Base-by-base conservation (phyloP, 2,797 vertebrate species). In the Thalassophryne amazonica region DNA sequence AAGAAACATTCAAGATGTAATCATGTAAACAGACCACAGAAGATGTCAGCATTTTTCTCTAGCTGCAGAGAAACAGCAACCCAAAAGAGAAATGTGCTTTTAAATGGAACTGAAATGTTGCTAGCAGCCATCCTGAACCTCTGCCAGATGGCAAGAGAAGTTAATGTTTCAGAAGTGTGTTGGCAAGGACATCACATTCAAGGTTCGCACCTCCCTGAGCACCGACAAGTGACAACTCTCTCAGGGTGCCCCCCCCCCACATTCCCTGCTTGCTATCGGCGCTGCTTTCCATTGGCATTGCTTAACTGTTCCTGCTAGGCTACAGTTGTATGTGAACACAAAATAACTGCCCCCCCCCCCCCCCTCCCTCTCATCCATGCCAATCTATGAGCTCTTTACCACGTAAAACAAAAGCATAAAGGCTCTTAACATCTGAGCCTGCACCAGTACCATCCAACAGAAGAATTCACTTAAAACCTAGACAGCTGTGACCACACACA, bases 201-300 rank as follows among this genome's bases (percentile, higher is more conserved):
- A 70, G 60, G 60, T 78, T 86, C 58, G 60, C 85, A 80, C 84
- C 71, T 86, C 76, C 62, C 68, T 69, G 80, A 69, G 78, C 76
- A 85, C 68, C 52, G 62, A 59, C 69, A 83, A 85, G 85, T 86
- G 84, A 82, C 73, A 87, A 85, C 77, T 83, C 81, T 84, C 81
- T 78, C 81, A 88, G 74, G 76, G 69, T 56, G 57, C 50, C 35
- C 53, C 68, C 53, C 45, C 55, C 68, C 53, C 45, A 55, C 59
- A 39, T 40, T 50, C 27, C 41, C 47, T 16, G 38, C 37, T 31
- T 5, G 3, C 56, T 37, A 41, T 61, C 60, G 22, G 80, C 51
- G 58, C 46, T 38, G 57, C 70, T 60, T 69, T 59, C 67, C 66
- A 62, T 72, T 16, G 21, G 18, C 20, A 51, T 84, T 88, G 62